Percentiles rank a stretch among this genome's conserved stretches.
Evolutionary conservation across 2,113 vertebrate species (phyloP).

Genomic region (Dromaius novaehollandiae): DNA sequence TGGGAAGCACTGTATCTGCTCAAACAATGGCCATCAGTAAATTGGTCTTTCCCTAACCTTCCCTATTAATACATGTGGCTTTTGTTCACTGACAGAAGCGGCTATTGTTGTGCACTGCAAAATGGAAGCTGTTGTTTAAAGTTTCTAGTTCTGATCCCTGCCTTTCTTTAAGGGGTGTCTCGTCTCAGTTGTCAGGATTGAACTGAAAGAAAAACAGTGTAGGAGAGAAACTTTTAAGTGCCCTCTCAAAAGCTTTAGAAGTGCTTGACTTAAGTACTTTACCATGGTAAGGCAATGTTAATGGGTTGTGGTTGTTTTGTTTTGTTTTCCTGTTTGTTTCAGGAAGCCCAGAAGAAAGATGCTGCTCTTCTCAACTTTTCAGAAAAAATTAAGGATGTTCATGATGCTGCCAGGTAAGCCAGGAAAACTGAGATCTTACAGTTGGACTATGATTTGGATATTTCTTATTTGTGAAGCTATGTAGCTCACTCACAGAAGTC

Average conservation of each 20-base stretch:
- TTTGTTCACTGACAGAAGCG: background rate
- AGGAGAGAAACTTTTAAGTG: slow-evolving; percentile 18
- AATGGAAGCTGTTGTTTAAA: slow-evolving; percentile 24
- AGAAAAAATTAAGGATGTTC: slow-evolving; percentile 88
- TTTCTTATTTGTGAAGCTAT: slow-evolving; percentile 8
- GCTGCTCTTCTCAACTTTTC: slow-evolving; percentile 88
- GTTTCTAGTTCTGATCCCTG: slow-evolving; percentile 9
- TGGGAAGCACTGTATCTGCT: slow-evolving; percentile 45
- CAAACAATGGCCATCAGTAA: slow-evolving; percentile 14
- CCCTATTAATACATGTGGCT: background rate
- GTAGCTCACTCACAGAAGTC: slow-evolving; percentile 3
- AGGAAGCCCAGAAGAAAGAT: slow-evolving; percentile 98
- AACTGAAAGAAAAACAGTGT: background rate
- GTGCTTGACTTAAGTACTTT: background rate
- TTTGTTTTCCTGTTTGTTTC: slow-evolving; percentile 58
- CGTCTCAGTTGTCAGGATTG: background rate
- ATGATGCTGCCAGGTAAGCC: slow-evolving; percentile 90
- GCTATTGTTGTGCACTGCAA: background rate
- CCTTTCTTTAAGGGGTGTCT: background rate
- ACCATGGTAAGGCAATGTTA: slow-evolving; percentile 36
- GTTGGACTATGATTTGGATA: background rate
- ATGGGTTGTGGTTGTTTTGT: slow-evolving; percentile 56
- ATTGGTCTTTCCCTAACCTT: slow-evolving; percentile 12
- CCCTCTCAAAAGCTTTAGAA: background rate
- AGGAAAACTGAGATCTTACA: background rate